Conservation (phyloP, 2,113 vertebrate species). For the Prietella phreatophila region DNA sequence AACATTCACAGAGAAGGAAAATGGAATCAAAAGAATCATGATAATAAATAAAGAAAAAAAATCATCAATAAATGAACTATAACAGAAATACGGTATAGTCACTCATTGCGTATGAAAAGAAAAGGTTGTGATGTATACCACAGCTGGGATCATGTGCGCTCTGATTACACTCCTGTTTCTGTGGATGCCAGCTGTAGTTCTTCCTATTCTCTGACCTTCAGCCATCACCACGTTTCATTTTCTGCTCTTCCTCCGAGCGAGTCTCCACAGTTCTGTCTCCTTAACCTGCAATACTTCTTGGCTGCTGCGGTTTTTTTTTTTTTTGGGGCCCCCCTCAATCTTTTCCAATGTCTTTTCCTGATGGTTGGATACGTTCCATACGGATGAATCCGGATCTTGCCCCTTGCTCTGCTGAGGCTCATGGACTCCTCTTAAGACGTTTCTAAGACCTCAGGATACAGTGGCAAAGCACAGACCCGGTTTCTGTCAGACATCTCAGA, state of each 20-base stretch:
- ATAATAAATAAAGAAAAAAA: too few species aligned
- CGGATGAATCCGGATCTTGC: neutral
- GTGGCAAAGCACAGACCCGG: neutral
- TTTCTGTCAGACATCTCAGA: neutral
- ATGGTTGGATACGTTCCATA: neutral
- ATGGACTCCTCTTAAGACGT: neutral
- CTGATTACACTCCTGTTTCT: slow-evolving; percentile 15
- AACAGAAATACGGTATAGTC: neutral
- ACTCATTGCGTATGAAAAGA: neutral
- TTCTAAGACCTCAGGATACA: neutral
- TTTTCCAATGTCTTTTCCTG: neutral
- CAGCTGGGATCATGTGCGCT: slow-evolving; percentile 17
- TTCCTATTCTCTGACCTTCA: slow-evolving; percentile 24
- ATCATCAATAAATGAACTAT: too few species aligned
- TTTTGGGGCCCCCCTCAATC: neutral
- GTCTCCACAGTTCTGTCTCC: slow-evolving; percentile 20
- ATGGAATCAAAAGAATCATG: neutral
- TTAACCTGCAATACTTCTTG: neutral
- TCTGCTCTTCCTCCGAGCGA: slow-evolving; percentile 24
- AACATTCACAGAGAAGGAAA: neutral
- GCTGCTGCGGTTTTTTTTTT: neutral
- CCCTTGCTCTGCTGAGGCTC: slow-evolving; percentile 17
- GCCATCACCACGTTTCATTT: slow-evolving; percentile 18
- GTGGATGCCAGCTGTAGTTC: slow-evolving; percentile 21
- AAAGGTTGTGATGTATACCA: neutral